These are phyloP conservation scores for Drosophila nigromelanica DNA, from an alignment of 1,140 invertebrate genomes.

Conservation along the genomic window DNA sequence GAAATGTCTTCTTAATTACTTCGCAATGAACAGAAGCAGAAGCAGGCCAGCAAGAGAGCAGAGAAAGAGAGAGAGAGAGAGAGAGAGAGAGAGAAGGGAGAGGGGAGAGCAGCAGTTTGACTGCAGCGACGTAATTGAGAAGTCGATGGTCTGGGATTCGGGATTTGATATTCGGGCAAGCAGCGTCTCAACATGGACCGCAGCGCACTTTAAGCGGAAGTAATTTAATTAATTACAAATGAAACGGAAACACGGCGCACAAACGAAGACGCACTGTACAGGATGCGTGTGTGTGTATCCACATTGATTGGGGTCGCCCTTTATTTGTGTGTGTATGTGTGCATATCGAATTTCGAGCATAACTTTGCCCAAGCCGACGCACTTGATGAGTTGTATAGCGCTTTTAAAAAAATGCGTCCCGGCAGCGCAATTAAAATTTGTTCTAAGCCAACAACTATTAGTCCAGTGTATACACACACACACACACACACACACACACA, in stretches of 20 bases:
- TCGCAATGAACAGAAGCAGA: slow-evolving; percentile 66
- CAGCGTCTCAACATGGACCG: slow-evolving; percentile 23
- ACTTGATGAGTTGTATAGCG: slow-evolving; percentile 41
- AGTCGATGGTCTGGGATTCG: slow-evolving; percentile 67
- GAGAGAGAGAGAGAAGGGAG: not conserved
- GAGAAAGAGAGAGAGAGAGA: not conserved
- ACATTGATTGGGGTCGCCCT: slow-evolving; percentile 22
- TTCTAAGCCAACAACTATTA: slow-evolving; percentile 55
- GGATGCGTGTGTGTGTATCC: slow-evolving; percentile 3
- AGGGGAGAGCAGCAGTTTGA: slow-evolving; percentile 10
- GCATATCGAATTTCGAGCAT: slow-evolving; percentile 37
- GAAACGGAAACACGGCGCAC: slow-evolving; percentile 76
- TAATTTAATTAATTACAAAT: slow-evolving; percentile 84
- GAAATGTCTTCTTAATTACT: slow-evolving; percentile 84
- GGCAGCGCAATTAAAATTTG: slow-evolving; percentile 69
- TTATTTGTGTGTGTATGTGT: slow-evolving; percentile 4
- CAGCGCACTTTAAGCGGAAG: slow-evolving; percentile 78
- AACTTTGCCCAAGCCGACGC: slow-evolving; percentile 12
- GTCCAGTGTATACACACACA: slow-evolving; percentile 24
- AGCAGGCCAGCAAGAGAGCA: not conserved
- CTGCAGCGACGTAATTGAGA: slow-evolving; percentile 67
- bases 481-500: slow-evolving; percentile 26
- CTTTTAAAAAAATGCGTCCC: slow-evolving; percentile 62
- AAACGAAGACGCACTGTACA: slow-evolving; percentile 15
- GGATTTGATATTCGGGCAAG: slow-evolving; percentile 26